These are phyloP conservation scores for Tubiluchus corallicola DNA, from an alignment of 2,888 invertebrate genomes.

Conservation along the genomic window DNA sequence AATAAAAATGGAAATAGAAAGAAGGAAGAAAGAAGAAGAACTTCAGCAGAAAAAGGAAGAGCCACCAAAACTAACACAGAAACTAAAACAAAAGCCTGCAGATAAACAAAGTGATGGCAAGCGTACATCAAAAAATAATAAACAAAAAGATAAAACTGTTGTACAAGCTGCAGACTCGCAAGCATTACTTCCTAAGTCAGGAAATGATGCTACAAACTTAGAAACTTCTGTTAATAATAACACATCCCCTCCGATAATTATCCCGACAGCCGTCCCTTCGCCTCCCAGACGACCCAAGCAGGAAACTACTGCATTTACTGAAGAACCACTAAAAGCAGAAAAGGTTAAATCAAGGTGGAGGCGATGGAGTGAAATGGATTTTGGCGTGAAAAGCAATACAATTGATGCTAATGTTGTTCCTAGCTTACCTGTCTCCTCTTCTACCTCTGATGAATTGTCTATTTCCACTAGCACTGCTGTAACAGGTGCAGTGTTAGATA, in stretches of 20 bases:
- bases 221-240: too few relatives aligned
- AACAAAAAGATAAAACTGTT: constrained; percentile 2
- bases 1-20: background rate
- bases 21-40: constrained; percentile 1
- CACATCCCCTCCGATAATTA: background rate
- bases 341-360: constrained; percentile 62
- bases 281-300: constrained; percentile 6
- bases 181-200: too few relatives aligned
- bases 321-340: constrained; percentile 39
- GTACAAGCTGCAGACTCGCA: too few relatives aligned
- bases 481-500: too few relatives aligned
- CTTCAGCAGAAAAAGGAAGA: background rate
- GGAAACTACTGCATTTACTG: constrained; percentile 5
- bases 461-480: too few relatives aligned
- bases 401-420: background rate
- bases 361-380: constrained; percentile 49
- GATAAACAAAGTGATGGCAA: constrained; percentile 5
- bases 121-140: background rate
- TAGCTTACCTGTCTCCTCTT: background rate
- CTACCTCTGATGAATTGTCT: background rate
- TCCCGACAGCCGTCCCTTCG: constrained; percentile 4
- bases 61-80: constrained; percentile 6
- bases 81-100: constrained; percentile 10
- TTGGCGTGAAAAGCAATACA: constrained; percentile 11
- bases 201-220: too few relatives aligned